Percentiles rank a stretch among this genome's conserved stretches.
phyloP scores from a whole-genome alignment of 2,888 invertebrate species.

The Chloromyia formosa region DNA sequence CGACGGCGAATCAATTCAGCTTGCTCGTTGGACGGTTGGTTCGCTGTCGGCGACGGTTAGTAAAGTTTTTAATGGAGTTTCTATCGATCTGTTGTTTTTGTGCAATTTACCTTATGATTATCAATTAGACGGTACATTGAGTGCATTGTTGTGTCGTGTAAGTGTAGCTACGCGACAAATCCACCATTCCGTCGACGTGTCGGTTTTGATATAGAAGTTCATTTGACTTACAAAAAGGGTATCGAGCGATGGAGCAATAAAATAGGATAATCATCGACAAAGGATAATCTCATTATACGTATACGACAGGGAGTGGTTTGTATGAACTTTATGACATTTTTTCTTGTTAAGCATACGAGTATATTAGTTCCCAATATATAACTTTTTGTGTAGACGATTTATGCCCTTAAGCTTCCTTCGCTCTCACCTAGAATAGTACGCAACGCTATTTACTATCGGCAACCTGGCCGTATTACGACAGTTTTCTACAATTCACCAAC shows the following conservation, averaged over 20 bases:
- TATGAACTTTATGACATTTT: slow-evolving; percentile 24
- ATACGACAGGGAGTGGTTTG: slow-evolving; percentile 38
- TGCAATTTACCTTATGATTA: slow-evolving; percentile 47
- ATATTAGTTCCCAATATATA: background rate
- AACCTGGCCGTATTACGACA: slow-evolving; percentile 16
- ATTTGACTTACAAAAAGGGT: background rate
- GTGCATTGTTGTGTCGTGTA: slow-evolving; percentile 24
- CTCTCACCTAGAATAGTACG: slow-evolving; percentile 5
- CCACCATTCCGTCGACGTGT: background rate
- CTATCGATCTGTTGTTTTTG: slow-evolving; percentile 49
- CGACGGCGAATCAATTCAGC: background rate
- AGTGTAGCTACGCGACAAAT: slow-evolving; percentile 8
- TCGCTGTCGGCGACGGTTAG: slow-evolving; percentile 16
- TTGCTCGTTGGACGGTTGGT: slow-evolving; percentile 17
- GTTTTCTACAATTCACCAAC: slow-evolving; percentile 21
- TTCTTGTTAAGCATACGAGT: background rate
- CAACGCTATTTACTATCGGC: slow-evolving; percentile 20
- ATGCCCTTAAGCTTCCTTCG: background rate
- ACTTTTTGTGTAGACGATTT: background rate
- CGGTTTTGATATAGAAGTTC: slow-evolving; percentile 6
- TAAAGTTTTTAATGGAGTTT: slow-evolving; percentile 35
- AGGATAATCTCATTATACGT: background rate
- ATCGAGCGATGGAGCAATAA: slow-evolving; percentile 8
- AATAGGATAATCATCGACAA: slow-evolving; percentile 12
- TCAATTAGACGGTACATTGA: slow-evolving; percentile 36